phyloP scores from a whole-genome alignment of 2,113 vertebrate species.

The Petroica traversi region DNA sequence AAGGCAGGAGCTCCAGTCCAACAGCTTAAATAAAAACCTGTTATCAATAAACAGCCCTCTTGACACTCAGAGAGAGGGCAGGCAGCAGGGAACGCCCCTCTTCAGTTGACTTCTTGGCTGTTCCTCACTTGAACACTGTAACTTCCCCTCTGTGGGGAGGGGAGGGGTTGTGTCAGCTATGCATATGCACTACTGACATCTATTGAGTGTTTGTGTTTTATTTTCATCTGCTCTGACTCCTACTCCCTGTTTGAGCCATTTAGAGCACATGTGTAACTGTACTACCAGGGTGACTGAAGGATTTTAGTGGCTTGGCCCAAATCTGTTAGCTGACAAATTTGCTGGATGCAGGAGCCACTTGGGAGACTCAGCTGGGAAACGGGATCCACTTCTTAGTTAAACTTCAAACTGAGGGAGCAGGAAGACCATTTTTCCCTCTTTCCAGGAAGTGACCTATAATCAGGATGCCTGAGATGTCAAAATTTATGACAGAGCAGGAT shows the following conservation, averaged over 20 bases:
- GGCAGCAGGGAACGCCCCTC: neutral
- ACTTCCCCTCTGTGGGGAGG: too few species aligned
- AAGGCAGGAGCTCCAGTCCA: neutral
- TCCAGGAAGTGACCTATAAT: neutral
- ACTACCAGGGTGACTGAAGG: neutral
- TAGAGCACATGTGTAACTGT: neutral
- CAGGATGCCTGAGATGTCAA: neutral
- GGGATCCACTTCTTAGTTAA: neutral
- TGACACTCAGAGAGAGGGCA: neutral
- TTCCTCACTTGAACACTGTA: neutral
- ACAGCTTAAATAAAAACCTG: neutral
- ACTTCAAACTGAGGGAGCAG: neutral
- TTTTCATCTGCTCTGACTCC: neutral
- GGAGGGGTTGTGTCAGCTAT: neutral
- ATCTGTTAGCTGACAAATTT: neutral
- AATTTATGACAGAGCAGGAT: neutral
- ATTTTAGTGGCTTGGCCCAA: neutral
- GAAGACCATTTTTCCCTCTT: neutral
- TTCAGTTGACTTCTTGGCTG: neutral
- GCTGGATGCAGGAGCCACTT: neutral
- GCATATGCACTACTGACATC: neutral
- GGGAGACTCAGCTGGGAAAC: neutral
- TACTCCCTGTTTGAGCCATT: neutral
- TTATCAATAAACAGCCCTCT: neutral
- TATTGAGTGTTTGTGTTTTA: neutral